These are phyloP conservation scores for Rhagophthalmus giganteus DNA, from an alignment of 2,888 invertebrate species.

Conservation along the genomic window DNA sequence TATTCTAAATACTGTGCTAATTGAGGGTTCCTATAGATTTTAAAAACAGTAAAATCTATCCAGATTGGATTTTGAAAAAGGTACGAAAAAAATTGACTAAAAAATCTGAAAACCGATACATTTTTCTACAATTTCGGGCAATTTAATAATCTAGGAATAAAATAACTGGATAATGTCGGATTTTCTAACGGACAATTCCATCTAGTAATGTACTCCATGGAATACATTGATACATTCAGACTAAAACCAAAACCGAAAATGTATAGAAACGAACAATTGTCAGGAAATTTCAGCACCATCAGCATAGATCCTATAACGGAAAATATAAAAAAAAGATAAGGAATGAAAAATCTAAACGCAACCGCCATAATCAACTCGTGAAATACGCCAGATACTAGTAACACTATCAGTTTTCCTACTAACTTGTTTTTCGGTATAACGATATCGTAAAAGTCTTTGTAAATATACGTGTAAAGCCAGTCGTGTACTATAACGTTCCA, in stretches of 20 bases:
- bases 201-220: conserved; percentile 85
- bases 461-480: conserved; percentile 90
- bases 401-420: conserved; percentile 66
- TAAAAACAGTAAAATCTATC: too few relatives aligned
- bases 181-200: conserved; percentile 66
- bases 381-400: conserved; percentile 79
- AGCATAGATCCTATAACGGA: conserved; percentile 69
- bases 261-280: conserved; percentile 87
- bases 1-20: too few relatives aligned
- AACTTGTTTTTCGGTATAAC: conserved; percentile 55
- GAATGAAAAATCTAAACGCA: conserved; percentile 84
- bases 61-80: too few relatives aligned
- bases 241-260: conserved; percentile 78
- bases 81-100: too few relatives aligned
- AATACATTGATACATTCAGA: conserved; percentile 73
- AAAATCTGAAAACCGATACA: too few relatives aligned
- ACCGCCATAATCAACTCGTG: conserved; percentile 86
- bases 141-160: conserved; percentile 60
- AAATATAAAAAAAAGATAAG: conserved; percentile 79
- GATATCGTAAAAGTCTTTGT: conserved; percentile 66
- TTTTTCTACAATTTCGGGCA: too few relatives aligned
- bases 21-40: too few relatives aligned
- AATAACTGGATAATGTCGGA: conserved; percentile 54
- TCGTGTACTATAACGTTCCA: conserved; percentile 96
- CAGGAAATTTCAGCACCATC: conserved; percentile 48